Base-by-base conservation (phyloP, 2,113 vertebrate genomes). In the Silurus glanis region DNA sequence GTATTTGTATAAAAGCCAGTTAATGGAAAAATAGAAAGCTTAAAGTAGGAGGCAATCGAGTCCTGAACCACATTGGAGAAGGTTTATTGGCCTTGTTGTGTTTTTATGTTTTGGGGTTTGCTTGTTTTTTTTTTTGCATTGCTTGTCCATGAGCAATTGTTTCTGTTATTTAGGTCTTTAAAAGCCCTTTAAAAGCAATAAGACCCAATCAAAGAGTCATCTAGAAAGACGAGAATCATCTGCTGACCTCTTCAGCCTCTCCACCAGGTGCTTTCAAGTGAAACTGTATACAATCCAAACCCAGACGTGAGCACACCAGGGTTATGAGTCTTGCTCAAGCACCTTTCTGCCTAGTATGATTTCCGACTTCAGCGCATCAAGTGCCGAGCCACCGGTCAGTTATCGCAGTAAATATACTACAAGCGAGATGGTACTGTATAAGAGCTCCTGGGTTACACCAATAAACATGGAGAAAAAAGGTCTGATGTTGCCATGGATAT, bases 401-500 rank as follows among this genome's bases (percentile, higher is more conserved):
- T 37, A 16, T 28, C 13, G 16, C 47, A 37, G 78, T 45, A 58
- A 80, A 28, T 55, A 17, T 25, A 59, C 55, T 21, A 58, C 78
- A 55, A 53, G 49, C 47, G 53, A 49, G 19, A 53, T 55, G 55
- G 53, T 37, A 37, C 37, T 37, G 37, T 55, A 25, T 13, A 53
- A 53, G 74, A 53, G 45, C 17, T 21, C 14, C 45, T 72, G 37
- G 69, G 17, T 16, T 16, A 72, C 7, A 47, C 37, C 37, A 21
- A 74, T 74, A 74, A 47, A 49, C 21, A 9, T 72, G 37, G n/a
- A 69, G 49, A 12, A 21, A 47, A 74, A 58, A 79, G 2, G 12
- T 28, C 75, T 37, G 53, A n/a, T 28, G 75, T 79, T 79, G 56
- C 75, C 75, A 79, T 79, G 75, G 75, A 56, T 58, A 79, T 53